phyloP scores from a whole-genome alignment of 2,797 vertebrate species.

The Halcyon leucocephala region DNA sequence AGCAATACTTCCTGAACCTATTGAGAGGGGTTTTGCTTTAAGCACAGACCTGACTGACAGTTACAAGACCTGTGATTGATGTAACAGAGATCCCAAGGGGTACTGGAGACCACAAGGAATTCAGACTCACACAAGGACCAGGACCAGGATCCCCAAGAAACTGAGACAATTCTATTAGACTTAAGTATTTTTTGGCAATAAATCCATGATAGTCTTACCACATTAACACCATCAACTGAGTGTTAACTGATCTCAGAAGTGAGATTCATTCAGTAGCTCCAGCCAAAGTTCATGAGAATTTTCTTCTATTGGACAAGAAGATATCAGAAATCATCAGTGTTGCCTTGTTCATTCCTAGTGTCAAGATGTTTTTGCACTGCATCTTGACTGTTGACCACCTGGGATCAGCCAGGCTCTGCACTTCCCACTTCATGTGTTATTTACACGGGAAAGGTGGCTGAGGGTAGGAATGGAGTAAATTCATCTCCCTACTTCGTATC shows the following conservation, averaged over 20 bases:
- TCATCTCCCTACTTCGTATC: background rate
- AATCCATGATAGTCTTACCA: background rate
- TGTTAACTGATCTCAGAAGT: background rate
- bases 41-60: background rate
- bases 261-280: background rate
- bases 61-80: background rate
- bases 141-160: background rate
- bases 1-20: background rate
- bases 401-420: fast-evolving
- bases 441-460: fast-evolving
- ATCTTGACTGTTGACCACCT: background rate
- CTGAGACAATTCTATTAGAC: background rate
- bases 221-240: background rate
- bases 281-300: background rate
- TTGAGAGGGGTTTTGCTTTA: background rate
- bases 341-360: background rate
- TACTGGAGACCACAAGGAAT: background rate
- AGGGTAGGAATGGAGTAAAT: background rate
- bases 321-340: background rate
- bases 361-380: background rate
- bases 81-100: background rate
- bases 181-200: background rate
- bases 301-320: background rate
- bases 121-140: background rate
- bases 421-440: background rate